These are phyloP conservation scores for Eilema caniola DNA, from an alignment of 2,888 invertebrate species.

Conservation along the genomic window DNA sequence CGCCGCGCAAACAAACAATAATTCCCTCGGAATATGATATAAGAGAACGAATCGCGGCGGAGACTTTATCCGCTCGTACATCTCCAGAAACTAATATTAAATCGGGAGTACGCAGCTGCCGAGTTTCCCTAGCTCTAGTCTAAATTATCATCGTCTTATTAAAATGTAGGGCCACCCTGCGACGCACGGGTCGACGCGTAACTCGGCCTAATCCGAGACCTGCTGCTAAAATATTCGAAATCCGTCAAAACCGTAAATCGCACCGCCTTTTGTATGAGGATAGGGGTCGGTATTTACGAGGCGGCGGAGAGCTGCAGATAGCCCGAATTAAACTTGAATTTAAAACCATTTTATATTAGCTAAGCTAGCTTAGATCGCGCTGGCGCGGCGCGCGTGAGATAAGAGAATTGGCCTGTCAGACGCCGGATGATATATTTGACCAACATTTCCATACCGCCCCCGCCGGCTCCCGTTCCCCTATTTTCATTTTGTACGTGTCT, in stretches of 20 bases:
- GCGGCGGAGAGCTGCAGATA: conserved; percentile 79
- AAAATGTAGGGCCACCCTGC: conserved; percentile 60
- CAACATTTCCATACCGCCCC: conserved; percentile 93
- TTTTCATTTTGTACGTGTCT: conserved; percentile 87
- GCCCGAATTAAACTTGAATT: conserved; percentile 87
- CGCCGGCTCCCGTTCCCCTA: conserved; percentile 75
- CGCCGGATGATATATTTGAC: conserved; percentile 96
- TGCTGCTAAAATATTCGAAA: conserved; percentile 80
- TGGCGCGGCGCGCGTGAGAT: conserved; percentile 89
- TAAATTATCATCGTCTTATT: conserved; percentile 73
- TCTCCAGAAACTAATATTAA: conserved; percentile 48
- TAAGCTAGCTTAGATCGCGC: conserved; percentile 87
- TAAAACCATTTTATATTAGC: conserved; percentile 88
- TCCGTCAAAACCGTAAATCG: conserved; percentile 86
- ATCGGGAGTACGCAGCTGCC: conserved; percentile 44
- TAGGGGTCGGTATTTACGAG: conserved; percentile 75
- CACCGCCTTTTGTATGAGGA: conserved; percentile 79
- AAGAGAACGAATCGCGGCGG: conserved; percentile 35
- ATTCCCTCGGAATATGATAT: conserved; percentile 50
- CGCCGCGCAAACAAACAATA: conserved; percentile 59
- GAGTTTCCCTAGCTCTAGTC: conserved; percentile 49
- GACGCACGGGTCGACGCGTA: conserved; percentile 61
- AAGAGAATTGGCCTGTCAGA: conserved; percentile 96
- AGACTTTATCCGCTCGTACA: conserved; percentile 49
- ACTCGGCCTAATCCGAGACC: conserved; percentile 67